These are phyloP conservation scores for Bombus haemorrhoidalis DNA, from an alignment of 1,140 invertebrate genomes.

Conservation along the genomic window DNA sequence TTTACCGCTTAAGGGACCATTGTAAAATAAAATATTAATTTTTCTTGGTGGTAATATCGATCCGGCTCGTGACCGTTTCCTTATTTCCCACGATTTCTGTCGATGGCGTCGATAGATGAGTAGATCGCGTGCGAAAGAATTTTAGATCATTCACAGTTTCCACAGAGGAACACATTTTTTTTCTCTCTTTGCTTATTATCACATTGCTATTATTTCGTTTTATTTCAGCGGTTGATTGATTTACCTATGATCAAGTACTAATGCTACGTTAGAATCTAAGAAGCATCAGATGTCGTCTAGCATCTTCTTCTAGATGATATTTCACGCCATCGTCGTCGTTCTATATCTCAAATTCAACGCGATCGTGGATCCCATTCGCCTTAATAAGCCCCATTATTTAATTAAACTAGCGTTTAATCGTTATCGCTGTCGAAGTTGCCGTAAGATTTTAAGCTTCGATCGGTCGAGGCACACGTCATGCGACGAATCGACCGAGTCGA, in stretches of 20 bases:
- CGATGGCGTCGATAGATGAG: neutral
- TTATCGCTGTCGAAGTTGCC: neutral
- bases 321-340: conserved; percentile 3
- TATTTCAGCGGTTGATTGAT: neutral
- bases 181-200: neutral
- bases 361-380: neutral
- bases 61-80: conserved; percentile 6
- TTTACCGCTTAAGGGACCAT: conserved; percentile 49
- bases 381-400: neutral
- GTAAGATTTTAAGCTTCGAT: neutral
- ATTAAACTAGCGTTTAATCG: neutral
- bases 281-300: conserved; percentile 3
- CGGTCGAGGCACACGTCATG: neutral
- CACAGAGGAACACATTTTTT: too few relatives aligned
- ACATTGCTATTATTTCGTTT: neutral
- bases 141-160: neutral
- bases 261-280: neutral
- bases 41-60: conserved; percentile 1
- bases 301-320: conserved; percentile 22
- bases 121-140: neutral
- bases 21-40: conserved; percentile 34
- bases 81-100: conserved; percentile 30
- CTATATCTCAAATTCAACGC: neutral
- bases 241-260: neutral
- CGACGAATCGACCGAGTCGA: conserved; percentile 7